These are phyloP conservation scores for Prosapia bicincta DNA, from an alignment of 2,888 invertebrate species.

Conservation along the genomic window DNA sequence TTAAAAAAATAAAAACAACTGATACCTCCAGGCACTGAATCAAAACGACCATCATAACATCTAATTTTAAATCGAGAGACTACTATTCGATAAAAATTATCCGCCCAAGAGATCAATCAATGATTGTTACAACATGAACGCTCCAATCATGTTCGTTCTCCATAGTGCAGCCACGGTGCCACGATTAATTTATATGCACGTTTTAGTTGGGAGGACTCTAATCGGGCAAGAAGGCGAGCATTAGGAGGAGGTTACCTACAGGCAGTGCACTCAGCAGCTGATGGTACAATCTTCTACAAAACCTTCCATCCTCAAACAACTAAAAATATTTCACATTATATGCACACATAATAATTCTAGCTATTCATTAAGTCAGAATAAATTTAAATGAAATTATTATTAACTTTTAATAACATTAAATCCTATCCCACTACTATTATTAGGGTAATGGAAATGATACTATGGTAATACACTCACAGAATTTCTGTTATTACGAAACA, in stretches of 20 bases:
- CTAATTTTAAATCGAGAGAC: slow-evolving; percentile 21
- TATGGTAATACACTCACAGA: neutral
- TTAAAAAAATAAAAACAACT: slow-evolving; percentile 17
- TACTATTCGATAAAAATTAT: slow-evolving; percentile 23
- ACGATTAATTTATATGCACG: slow-evolving; percentile 16
- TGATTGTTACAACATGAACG: slow-evolving; percentile 7
- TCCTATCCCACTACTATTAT: neutral
- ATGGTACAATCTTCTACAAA: neutral
- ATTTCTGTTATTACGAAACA: neutral
- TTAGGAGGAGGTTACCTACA: neutral
- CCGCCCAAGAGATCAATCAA: slow-evolving; percentile 21
- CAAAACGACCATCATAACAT: slow-evolving; percentile 23
- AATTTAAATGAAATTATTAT: neutral
- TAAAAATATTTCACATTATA: neutral
- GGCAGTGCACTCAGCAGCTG: neutral
- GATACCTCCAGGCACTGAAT: slow-evolving; percentile 16
- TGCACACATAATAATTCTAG: neutral
- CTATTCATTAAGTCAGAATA: neutral
- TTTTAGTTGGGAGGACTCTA: slow-evolving; percentile 5
- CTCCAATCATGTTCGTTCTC: slow-evolving; percentile 15
- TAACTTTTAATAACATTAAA: neutral
- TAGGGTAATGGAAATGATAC: neutral
- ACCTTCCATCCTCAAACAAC: neutral
- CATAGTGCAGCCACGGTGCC: slow-evolving; percentile 6
- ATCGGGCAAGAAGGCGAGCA: neutral